Conservation (phyloP, 2,113 vertebrate genomes). For the Rhinopomastus cyanomelas region DNA sequence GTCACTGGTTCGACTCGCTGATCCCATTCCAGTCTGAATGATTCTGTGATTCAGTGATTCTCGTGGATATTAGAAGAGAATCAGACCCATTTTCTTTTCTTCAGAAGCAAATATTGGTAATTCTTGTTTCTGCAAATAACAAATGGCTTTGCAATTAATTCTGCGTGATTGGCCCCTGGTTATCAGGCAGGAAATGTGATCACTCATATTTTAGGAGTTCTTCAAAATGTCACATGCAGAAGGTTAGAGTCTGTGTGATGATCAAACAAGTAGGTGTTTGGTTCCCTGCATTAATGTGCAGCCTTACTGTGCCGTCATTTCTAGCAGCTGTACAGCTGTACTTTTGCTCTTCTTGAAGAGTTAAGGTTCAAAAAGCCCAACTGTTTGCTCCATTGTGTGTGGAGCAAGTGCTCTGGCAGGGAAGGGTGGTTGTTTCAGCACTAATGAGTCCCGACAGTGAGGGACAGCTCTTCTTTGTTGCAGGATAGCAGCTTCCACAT, state of each 20-base stretch:
- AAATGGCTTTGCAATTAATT: constrained; percentile 52
- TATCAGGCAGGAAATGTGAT: constrained; percentile 44
- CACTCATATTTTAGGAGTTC: constrained; percentile 46
- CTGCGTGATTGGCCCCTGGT: constrained; percentile 17
- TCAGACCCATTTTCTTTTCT: neutral
- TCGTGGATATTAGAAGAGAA: neutral
- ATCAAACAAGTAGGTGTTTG: neutral
- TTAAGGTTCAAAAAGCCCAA: neutral
- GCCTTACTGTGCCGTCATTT: neutral
- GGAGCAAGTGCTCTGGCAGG: neutral
- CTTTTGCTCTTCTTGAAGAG: neutral
- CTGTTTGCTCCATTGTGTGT: neutral
- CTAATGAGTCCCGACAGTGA: neutral
- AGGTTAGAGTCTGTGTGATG: neutral
- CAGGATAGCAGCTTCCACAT: too few relatives aligned
- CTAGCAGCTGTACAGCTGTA: neutral
- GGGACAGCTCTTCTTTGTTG: neutral
- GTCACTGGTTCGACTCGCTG: too few relatives aligned
- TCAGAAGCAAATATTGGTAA: constrained; percentile 33
- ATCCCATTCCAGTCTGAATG: too few relatives aligned
- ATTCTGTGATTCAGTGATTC: too few relatives aligned
- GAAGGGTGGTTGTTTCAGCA: neutral
- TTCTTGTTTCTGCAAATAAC: constrained; percentile 31
- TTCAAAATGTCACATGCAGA: neutral
- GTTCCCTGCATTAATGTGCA: neutral